These are phyloP conservation scores for Raphicerus campestris DNA, from an alignment of 2,113 vertebrate genomes.

Conservation along the genomic window DNA sequence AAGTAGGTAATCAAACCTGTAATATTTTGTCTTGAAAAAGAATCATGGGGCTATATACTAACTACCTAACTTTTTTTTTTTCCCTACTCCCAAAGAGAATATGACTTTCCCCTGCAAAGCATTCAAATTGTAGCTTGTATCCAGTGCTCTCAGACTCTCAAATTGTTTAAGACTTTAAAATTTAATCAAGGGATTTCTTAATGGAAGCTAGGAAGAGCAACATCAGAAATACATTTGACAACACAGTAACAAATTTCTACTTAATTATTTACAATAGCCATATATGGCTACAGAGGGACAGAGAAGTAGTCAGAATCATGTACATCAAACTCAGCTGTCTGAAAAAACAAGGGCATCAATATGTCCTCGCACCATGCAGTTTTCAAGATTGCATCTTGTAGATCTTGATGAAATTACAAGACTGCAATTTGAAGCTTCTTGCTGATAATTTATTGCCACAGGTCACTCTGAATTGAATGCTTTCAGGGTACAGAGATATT, in stretches of 20 bases:
- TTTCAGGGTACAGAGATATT: slow-evolving; percentile 79
- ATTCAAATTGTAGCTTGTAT: slow-evolving; percentile 79
- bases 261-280: slow-evolving; percentile 90
- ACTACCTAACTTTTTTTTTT: slow-evolving; percentile 81
- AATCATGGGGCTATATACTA: slow-evolving; percentile 78
- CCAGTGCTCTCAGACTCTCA: slow-evolving; percentile 83
- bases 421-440: slow-evolving; percentile 77
- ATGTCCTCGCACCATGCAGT: slow-evolving; percentile 81
- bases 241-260: slow-evolving; percentile 88
- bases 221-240: slow-evolving; percentile 89
- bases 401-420: slow-evolving; percentile 87
- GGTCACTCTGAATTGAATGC: slow-evolving; percentile 81
- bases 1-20: slow-evolving; percentile 78
- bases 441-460: slow-evolving; percentile 83
- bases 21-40: slow-evolving; percentile 75
- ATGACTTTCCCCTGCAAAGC: slow-evolving; percentile 84
- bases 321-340: slow-evolving; percentile 78
- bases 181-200: slow-evolving; percentile 91
- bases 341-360: slow-evolving; percentile 86
- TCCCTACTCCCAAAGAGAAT: slow-evolving; percentile 84
- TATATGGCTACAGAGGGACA: slow-evolving; percentile 82
- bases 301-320: slow-evolving; percentile 77
- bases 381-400: slow-evolving; percentile 86
- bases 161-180: slow-evolving; percentile 91
- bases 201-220: slow-evolving; percentile 84